Evolutionary conservation across 2,113 vertebrate species (phyloP).

Genomic region (Phainopepla nitens): DNA sequence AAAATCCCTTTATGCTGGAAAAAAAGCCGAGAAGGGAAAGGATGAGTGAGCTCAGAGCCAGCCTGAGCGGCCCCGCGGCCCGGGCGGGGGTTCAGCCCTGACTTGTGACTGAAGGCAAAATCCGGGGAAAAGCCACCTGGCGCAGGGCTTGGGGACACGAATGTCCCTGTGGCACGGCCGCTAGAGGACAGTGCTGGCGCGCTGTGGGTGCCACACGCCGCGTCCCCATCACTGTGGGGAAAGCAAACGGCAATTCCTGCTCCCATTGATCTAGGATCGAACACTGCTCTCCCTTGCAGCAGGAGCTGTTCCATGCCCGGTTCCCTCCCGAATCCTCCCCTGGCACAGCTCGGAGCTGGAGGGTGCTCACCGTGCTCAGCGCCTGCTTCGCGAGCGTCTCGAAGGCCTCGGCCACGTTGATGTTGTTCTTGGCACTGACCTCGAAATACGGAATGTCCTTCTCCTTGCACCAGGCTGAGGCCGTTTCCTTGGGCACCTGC

Average conservation of each 20-base stretch:
- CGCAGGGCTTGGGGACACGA: background rate
- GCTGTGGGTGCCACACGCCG: accelerated
- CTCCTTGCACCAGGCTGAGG: conserved; percentile 75
- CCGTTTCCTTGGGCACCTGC: conserved; percentile 68
- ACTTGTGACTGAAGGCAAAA: background rate
- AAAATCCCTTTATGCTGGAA: conserved; percentile 68
- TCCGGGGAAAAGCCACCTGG: background rate
- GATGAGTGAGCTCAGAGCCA: accelerated
- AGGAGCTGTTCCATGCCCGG: accelerated
- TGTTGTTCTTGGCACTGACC: conserved; percentile 79
- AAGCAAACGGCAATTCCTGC: accelerated
- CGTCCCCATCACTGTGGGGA: accelerated
- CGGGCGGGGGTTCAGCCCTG: accelerated
- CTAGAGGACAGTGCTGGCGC: conserved; percentile 35
- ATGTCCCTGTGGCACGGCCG: background rate
- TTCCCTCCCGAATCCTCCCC: background rate
- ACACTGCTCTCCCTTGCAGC: accelerated
- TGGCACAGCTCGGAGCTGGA: accelerated
- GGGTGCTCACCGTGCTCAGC: conserved; percentile 66
- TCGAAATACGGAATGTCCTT: conserved; percentile 78
- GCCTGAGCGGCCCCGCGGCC: accelerated
- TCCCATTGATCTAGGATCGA: accelerated
- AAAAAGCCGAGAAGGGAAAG: background rate
- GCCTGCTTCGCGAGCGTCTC: conserved; percentile 73
- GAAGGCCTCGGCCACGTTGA: conserved; percentile 77